Evolutionary conservation across 2,888 invertebrate genomes (phyloP), one percentile per base, ranked within the genome.

Genomic region (Abscondita cerata): DNA sequence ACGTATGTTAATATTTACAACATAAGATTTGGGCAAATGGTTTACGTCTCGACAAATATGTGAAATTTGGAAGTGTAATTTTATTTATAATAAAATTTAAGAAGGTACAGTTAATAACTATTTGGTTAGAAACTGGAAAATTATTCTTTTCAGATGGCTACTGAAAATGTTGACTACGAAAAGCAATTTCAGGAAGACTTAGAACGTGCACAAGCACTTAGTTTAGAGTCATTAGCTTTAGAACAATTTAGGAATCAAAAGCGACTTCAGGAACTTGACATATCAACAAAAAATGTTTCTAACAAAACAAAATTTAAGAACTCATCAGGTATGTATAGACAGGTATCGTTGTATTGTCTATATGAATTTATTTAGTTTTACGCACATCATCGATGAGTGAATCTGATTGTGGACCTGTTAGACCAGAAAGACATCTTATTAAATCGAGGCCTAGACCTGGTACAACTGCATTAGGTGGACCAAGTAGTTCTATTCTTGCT

Each of bases 181-280:
- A 87, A 88, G 73, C 90, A 93, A 80, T 93, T 91, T 76, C 87
- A 92, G 83, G 91, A 92, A 66, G 94, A 95, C 77, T 82, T 95
- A 78, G 94, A 95, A 80, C 89, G 90, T 79, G 95, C 95, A 1
- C 92, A 92, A 77, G 93, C 94, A 52, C 82, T 95, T 48, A 95
- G 94, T 81, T 83, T 95, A 75, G 94, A 95, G 82, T 92, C 91
- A 74, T 83, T 93, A 69, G 93, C 93, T 38, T 82, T 93, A 68
- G 93, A 94, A 75, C 89, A 92, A 76, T 93, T 91, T 79, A 85
- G 87, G 70, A 85, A 90, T 66, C 87, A 89, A 79, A 91, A 88
- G 79, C 83, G 85, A 58, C 56, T 79, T 52, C 76, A 78, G 64
- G 76, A 79, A 68, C 66, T 78, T 54, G 74, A 73, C 66, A 68